Evolutionary conservation across 2,888 invertebrate genomes (phyloP).

Genomic region (Epinotia brunnichana): DNA sequence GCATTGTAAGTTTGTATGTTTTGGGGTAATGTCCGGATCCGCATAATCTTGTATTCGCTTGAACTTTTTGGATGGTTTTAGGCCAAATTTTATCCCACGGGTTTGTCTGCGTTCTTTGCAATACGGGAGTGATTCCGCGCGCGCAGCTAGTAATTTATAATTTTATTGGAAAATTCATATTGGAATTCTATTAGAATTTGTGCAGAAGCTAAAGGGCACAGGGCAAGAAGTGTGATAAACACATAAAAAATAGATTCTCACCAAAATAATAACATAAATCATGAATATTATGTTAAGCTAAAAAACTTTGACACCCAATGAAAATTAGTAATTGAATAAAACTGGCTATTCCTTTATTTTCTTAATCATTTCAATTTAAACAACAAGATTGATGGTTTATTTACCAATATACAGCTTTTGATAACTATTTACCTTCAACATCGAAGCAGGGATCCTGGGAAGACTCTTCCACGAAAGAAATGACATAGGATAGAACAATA

Average conservation of each 20-base stretch:
- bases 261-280: too few relatives aligned
- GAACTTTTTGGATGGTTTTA: too few relatives aligned
- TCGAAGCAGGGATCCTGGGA: constrained; percentile 91
- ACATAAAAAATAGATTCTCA: too few relatives aligned
- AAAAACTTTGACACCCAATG: constrained; percentile 27
- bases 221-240: not conserved
- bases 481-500: constrained; percentile 94
- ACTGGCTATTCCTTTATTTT: not conserved
- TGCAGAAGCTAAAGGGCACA: not conserved
- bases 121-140: too few relatives aligned
- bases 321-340: constrained; percentile 3
- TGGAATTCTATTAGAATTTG: not conserved
- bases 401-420: not conserved
- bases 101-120: too few relatives aligned
- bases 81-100: too few relatives aligned
- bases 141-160: not conserved
- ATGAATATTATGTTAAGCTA: not conserved
- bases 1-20: too few relatives aligned
- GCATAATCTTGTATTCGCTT: too few relatives aligned
- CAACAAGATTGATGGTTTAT: not conserved
- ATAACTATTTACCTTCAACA: constrained; percentile 84
- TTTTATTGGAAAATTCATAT: not conserved
- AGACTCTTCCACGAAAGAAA: constrained; percentile 93
- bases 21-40: too few relatives aligned
- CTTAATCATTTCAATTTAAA: not conserved